phyloP scores from a whole-genome alignment of 2,888 invertebrate species.

The Melanophora roralis region DNA sequence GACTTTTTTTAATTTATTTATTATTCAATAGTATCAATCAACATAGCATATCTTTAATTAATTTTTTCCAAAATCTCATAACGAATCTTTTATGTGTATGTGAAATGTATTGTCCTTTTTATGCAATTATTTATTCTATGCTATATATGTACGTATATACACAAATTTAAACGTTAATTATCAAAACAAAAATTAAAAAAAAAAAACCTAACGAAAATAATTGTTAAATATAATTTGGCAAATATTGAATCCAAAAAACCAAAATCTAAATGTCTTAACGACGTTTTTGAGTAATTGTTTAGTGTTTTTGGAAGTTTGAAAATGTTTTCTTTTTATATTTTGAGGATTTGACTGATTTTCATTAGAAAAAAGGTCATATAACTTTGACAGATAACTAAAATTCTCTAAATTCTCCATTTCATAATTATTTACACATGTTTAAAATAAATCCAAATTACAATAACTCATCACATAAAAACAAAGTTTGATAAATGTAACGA shows the following conservation, averaged over 20 bases:
- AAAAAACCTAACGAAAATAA: conserved; percentile 38
- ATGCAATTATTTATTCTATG: not conserved
- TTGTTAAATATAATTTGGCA: conserved; percentile 57
- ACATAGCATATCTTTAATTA: conserved; percentile 6
- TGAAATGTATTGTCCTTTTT: conserved; percentile 7
- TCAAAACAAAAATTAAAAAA: conserved; percentile 40
- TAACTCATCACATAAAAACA: not conserved
- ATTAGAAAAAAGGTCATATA: conserved; percentile 5
- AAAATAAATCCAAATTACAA: conserved; percentile 3
- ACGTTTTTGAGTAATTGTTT: not conserved
- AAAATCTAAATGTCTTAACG: not conserved
- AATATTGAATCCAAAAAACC: conserved; percentile 64
- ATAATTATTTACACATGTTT: conserved; percentile 43
- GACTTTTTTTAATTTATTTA: conserved; percentile 2
- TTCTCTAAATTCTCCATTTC: no score
- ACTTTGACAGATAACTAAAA: conserved; percentile 14
- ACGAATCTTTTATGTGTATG: conserved; percentile 21
- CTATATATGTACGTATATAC: conserved; percentile 26
- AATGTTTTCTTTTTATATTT: no score
- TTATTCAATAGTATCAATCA: not conserved
- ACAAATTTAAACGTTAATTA: conserved; percentile 65
- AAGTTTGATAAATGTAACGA: conserved; percentile 51
- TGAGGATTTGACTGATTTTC: not conserved
- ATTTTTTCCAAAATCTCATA: conserved; percentile 12
- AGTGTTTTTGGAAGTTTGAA: no score